These are phyloP conservation scores for Ochropacha duplaris DNA, from an alignment of 2,888 invertebrate genomes.

Conservation along the genomic window DNA sequence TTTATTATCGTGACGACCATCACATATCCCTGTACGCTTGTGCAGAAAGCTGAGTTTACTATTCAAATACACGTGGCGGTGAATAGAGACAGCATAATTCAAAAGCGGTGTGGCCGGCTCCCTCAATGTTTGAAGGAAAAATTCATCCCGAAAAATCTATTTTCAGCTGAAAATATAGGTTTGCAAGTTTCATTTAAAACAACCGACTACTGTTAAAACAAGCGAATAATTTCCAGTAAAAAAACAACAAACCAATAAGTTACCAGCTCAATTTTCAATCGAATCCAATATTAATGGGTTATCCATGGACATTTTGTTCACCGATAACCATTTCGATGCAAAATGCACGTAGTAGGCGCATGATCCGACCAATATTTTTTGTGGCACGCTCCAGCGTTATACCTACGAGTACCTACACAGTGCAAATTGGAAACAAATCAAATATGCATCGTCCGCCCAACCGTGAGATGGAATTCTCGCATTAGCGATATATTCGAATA, in stretches of 20 bases:
- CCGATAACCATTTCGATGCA: conserved; percentile 16
- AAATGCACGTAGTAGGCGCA: conserved; percentile 31
- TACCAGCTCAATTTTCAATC: conserved; percentile 30
- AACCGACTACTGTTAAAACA: background rate
- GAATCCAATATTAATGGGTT: conserved; percentile 29
- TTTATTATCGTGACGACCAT: conserved; percentile 11
- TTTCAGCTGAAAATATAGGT: background rate
- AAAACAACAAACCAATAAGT: conserved; percentile 22
- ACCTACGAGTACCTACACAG: conserved; percentile 41
- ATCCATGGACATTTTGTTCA: conserved; percentile 19
- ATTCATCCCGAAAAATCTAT: background rate
- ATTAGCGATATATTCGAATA: conserved; percentile 62
- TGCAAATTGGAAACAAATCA: conserved; percentile 79
- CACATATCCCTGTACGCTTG: conserved; percentile 9
- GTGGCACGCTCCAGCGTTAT: conserved; percentile 41
- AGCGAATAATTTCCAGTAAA: conserved; percentile 13
- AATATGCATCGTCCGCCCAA: conserved; percentile 75
- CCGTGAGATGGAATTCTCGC: conserved; percentile 75
- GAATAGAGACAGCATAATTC: background rate
- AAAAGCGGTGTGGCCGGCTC: background rate
- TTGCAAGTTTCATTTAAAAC: background rate
- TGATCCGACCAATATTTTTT: conserved; percentile 59
- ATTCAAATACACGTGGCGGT: background rate
- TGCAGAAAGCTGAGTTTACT: conserved; percentile 6
- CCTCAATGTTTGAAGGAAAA: background rate